Conservation (phyloP, 2,888 invertebrate species). For the Selenia dentaria region DNA sequence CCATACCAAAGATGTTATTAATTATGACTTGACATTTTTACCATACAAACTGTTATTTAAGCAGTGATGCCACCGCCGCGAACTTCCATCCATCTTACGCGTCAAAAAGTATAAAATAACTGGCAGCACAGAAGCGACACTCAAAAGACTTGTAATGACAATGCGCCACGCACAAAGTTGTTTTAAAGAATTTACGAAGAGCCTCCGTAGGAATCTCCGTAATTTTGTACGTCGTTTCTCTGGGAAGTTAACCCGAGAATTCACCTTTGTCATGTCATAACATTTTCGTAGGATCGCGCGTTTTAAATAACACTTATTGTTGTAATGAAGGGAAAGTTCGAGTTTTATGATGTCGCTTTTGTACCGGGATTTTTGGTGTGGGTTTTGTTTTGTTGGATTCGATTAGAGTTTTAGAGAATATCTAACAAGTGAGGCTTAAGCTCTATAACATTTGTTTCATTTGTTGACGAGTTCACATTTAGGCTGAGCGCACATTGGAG, state of each 20-base stretch:
- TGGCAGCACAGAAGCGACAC: slow-evolving; percentile 10
- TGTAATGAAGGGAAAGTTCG: slow-evolving; percentile 4
- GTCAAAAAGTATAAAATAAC: slow-evolving; percentile 19
- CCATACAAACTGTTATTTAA: neutral
- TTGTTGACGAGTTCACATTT: too few species aligned
- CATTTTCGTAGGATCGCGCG: slow-evolving; percentile 32
- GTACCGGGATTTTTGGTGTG: too few species aligned
- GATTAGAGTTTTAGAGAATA: too few species aligned
- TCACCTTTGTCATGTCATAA: slow-evolving; percentile 49
- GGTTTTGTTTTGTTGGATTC: too few species aligned
- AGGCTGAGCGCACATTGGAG: too few species aligned
- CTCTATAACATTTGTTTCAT: too few species aligned
- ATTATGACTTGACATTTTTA: too few species aligned
- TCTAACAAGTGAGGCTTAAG: too few species aligned
- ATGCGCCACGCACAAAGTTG: slow-evolving; percentile 33
- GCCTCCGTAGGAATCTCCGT: slow-evolving; percentile 40
- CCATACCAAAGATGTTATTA: too few species aligned
- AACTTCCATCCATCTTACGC: slow-evolving; percentile 14
- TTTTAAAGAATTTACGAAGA: slow-evolving; percentile 42
- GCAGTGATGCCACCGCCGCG: neutral
- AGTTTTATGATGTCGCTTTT: neutral
- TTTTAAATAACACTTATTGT: slow-evolving; percentile 14
- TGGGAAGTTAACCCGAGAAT: slow-evolving; percentile 37
- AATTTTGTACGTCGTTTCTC: slow-evolving; percentile 40
- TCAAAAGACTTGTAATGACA: slow-evolving; percentile 23